A percentile compares a stretch with the other conserved stretches of the same genome.
Conservation (phyloP, 2,888 invertebrate species). For the Tolmerus cingulatus region DNA sequence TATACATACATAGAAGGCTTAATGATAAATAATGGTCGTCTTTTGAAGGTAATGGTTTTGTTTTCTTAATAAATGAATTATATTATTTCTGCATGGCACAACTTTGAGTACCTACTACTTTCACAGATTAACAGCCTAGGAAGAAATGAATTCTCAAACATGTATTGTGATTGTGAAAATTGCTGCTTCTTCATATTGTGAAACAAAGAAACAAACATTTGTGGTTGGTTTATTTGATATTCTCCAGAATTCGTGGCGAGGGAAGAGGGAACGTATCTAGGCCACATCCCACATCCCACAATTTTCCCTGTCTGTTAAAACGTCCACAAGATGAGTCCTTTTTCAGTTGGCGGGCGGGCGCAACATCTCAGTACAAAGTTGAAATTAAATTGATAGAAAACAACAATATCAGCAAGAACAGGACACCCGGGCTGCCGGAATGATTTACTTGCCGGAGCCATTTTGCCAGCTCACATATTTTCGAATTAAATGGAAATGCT, state of each 20-base stretch:
- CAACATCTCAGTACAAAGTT: conserved; percentile 5
- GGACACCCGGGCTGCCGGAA: not conserved
- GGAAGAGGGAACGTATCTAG: not conserved
- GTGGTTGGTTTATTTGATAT: not conserved
- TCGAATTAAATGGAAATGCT: conserved; percentile 37
- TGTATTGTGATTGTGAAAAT: not conserved
- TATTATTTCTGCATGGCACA: no score
- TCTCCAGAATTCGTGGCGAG: no score
- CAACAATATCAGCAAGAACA: conserved; percentile 19
- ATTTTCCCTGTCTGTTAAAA: not conserved
- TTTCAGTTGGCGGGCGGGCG: not conserved
- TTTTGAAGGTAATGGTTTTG: no score
- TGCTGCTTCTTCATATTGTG: not conserved
- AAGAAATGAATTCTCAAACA: no score
- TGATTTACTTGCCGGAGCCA: conserved; percentile 26
- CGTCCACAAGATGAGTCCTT: not conserved
- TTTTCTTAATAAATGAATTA: no score
- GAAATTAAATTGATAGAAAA: conserved; percentile 23
- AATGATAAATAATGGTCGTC: no score
- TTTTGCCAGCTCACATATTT: conserved; percentile 41
- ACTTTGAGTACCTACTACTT: no score
- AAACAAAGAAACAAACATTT: not conserved
- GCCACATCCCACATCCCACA: not conserved
- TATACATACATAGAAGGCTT: no score
- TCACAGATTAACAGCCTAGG: no score